Percentiles rank a stretch among this genome's conserved stretches.
These are phyloP conservation scores for Pandion haliaetus DNA, from an alignment of 2,113 vertebrate species.

Conservation along the genomic window DNA sequence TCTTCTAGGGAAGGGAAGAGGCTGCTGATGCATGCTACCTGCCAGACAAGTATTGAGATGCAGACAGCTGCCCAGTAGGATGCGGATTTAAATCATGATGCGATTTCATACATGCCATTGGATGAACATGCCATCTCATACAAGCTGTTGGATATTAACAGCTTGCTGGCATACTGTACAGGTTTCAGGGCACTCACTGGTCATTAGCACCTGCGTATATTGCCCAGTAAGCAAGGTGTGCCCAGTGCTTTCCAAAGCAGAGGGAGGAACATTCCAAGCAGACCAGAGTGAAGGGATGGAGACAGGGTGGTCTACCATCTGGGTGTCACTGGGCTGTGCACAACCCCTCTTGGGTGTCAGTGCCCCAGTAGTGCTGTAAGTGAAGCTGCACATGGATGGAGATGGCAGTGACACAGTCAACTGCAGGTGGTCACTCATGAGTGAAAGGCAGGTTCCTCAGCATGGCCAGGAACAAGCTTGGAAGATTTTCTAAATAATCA, in stretches of 20 bases:
- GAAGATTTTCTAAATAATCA: not conserved
- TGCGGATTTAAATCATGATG: not conserved
- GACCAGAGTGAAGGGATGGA: not conserved
- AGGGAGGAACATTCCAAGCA: not conserved
- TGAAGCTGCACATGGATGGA: not conserved
- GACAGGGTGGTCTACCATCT: fast-evolving
- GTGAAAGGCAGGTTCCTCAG: not conserved
- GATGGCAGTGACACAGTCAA: not conserved
- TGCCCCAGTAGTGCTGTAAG: not conserved
- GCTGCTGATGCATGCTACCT: not conserved
- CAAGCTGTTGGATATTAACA: not conserved
- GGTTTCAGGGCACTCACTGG: too few species aligned
- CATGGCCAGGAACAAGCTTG: not conserved
- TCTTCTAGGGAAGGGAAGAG: not conserved
- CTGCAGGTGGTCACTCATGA: not conserved
- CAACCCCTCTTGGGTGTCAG: not conserved
- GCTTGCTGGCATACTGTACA: not conserved
- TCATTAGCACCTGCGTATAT: not conserved
- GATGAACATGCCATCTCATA: too few species aligned
- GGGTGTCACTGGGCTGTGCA: not conserved
- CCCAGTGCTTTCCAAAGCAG: not conserved
- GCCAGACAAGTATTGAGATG: not conserved
- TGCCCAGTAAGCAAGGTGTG: not conserved
- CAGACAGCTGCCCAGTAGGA: not conserved
- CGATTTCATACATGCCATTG: not conserved